Conservation (phyloP, 2,797 vertebrate species). For the Phoeniculus purpureus region DNA sequence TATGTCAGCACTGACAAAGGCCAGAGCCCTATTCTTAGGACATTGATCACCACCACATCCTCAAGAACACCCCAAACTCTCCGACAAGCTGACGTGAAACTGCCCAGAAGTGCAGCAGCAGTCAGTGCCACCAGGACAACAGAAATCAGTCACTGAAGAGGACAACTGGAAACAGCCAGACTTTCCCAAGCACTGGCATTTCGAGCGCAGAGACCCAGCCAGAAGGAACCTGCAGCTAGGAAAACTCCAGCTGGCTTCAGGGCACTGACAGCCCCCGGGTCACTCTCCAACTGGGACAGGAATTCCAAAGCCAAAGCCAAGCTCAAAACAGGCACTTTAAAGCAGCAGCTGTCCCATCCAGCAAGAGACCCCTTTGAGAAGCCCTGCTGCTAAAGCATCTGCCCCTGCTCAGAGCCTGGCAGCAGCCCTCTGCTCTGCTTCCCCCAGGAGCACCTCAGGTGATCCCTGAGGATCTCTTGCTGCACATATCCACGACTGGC, state of each 20-base stretch:
- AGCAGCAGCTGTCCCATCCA: background rate
- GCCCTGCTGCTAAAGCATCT: background rate
- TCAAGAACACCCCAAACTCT: background rate
- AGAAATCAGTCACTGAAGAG: background rate
- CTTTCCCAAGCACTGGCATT: background rate
- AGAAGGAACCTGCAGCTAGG: background rate
- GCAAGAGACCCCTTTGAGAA: background rate
- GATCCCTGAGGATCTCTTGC: accelerated
- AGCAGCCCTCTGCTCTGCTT: background rate
- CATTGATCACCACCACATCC: background rate
- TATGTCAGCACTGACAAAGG: background rate
- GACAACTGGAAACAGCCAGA: background rate
- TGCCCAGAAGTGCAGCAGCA: background rate
- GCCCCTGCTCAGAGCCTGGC: background rate
- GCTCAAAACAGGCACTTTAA: background rate
- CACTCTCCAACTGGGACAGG: background rate
- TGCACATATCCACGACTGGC: too few species aligned
- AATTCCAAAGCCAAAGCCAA: background rate
- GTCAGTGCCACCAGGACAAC: background rate
- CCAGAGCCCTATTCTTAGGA: background rate
- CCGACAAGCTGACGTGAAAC: background rate
- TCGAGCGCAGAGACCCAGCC: background rate
- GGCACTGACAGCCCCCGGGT: background rate
- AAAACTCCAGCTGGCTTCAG: background rate
- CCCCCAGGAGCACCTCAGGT: background rate